phyloP scores from a whole-genome alignment of 2,113 vertebrate genomes.

The Trochalopteron elliotii region DNA sequence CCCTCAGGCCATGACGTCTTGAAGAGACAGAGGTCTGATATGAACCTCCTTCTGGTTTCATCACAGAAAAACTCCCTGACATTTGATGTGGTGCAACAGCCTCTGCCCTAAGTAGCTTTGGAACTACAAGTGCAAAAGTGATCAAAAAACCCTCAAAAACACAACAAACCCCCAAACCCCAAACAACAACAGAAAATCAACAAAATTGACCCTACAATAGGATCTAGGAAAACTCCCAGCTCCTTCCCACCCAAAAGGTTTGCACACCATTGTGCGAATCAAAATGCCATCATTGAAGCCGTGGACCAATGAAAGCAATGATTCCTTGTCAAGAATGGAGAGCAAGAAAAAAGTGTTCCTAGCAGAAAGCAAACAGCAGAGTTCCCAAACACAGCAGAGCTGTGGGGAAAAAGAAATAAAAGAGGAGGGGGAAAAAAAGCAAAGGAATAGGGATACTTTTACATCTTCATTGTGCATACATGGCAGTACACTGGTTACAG shows the following conservation, averaged over 20 bases:
- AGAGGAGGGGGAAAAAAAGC: rapidly evolving
- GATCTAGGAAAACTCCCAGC: neutral
- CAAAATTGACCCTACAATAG: neutral
- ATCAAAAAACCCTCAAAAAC: neutral
- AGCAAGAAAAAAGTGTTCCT: neutral
- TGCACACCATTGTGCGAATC: rapidly evolving
- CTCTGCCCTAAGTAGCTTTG: neutral
- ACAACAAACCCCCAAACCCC: neutral
- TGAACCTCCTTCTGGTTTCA: conserved; percentile 11
- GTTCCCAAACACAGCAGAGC: neutral
- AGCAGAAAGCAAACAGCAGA: neutral
- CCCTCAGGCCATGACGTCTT: conserved; percentile 24
- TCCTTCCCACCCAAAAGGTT: neutral
- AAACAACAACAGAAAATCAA: neutral
- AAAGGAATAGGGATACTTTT: neutral
- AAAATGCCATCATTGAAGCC: rapidly evolving
- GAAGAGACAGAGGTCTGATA: conserved; percentile 40
- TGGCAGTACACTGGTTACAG: neutral
- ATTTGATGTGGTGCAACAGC: neutral
- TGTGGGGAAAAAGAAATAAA: rapidly evolving
- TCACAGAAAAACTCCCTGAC: neutral
- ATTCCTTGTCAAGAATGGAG: neutral
- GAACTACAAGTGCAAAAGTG: neutral
- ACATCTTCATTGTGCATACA: neutral
- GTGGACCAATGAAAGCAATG: too few species aligned